Evolutionary conservation across 1,140 invertebrate species (phyloP), one percentile per base, ranked within the genome.

Genomic region (Papilio machaon): DNA sequence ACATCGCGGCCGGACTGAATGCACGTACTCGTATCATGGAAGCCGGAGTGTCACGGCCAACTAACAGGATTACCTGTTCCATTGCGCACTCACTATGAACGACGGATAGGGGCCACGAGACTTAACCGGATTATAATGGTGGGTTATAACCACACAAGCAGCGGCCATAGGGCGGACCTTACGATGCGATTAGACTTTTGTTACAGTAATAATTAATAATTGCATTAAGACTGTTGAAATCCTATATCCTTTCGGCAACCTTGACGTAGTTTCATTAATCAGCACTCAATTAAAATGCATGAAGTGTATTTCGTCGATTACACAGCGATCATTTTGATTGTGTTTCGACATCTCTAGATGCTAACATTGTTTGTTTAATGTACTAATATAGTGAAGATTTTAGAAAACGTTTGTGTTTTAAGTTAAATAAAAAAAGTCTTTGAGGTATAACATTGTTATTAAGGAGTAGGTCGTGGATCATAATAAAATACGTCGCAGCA

Each of bases 11-110:
- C 87, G 88, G 89, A 85, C 84, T 81, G 81, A 85, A 87, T 89
- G 88, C 89, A 85, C 84, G 87, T 89, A 89, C 89, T 86, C 84
- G 85, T 88, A 84, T 83, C 80, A 85, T 85, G 90, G 88, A 92
- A 92, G 89, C 91, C 92, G 88, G 89, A 91, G 88, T 92, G 93
- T 94, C 92, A 94, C 90, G 93, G 93, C 89, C 93, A 94, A 86
- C 91, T 94, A 94, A 94, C 93, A 92, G 93, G 93, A 94, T 94
- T 94, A 93, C 92, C 90, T 90, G 91, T 88, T 91, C 93, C 86
- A 93, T 89, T 93, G 89, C 90, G 91, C 91, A 91, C 86, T 87
- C 90, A 90, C 87, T 90, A 84, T 89, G 85, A 86, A 89, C 86
- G 84, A 84, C 85, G 85, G 83, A 90, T 90, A 91, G 90, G 88